Evolutionary conservation across 1,140 invertebrate species (phyloP), one percentile per base, ranked within the genome.

Genomic region (Drosophila triauraria): DNA sequence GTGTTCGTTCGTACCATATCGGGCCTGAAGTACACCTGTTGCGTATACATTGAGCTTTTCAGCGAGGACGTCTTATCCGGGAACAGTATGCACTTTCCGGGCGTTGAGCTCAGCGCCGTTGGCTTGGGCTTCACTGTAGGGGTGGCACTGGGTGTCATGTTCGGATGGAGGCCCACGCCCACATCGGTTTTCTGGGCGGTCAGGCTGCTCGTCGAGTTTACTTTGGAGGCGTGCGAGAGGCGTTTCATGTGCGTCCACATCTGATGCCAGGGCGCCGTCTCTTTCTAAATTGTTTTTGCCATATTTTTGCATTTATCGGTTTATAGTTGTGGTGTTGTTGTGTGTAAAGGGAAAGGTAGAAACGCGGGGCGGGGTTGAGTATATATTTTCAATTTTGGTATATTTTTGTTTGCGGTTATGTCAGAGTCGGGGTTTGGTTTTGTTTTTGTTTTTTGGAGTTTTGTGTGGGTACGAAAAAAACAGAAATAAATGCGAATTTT

Each of bases 221-320:
- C 91, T 91, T 92, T 92, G 54, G 88, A 92, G 82, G 87, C 85
- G 78, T 92, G 91, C 51, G 91, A 92, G 48, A 92, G 78, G 69
- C 91, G 91, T 81, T 92, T 92, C 91, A 92, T 92, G 57, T 92
- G 91, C 67, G 91, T 91, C 91, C 91, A 92, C 80, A 92, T 91
- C 74, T 92, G 91, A 87, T 92, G 91, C 91, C 91, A 92, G 40
- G 91, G 91, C 71, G 85, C 90, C 56, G 71, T 74, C 38, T 91
- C 91, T 83, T 90, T 92, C 84, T 92, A 88, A 68, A 88, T 83
- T 47, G 57, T 63, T 76, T 65, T 56, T 76, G 46, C 53, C 43
- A n/a, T 59, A 53, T 50, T 74, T 59, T 59, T 40, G 35, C 35
- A 56, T 56, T 50, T 64, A 58, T 60, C 17, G 48, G 17, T 47